Evolutionary conservation across 2,888 invertebrate genomes (phyloP), one percentile per base, ranked within the genome.

Genomic region (Apotomis turbidana): DNA sequence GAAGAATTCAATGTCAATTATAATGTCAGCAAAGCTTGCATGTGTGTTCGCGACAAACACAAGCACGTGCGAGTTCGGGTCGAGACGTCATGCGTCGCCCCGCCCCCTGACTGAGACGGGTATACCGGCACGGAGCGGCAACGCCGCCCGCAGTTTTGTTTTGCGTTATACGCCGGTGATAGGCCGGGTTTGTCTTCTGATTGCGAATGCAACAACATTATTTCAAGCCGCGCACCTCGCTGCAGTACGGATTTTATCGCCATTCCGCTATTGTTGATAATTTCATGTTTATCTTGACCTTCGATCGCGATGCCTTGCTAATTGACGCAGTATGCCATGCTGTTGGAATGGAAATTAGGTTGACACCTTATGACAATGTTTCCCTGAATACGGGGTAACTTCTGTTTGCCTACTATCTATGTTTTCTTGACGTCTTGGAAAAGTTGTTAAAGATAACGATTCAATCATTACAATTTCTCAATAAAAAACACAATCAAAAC

Each of bases 11-110:
- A 85, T 85, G 86, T 84, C 87, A 86, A 83, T 83, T 83, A 83
- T 81, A 82, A 83, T 78, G 81, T 83, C 79, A 82, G 82, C 81
- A 79, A 70, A 77, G 80, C 84, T 84, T 86, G 86, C 87, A 87
- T 90, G 90, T 90, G 90, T 89, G 87, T 87, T 80, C 87, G 88
- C 87, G 87, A 90, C 91, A 91, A 90, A 91, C 91, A 92, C 91
- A 89, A 89, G 90, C 93, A 92, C 93, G 93, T 91, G 91, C 90
- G 90, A 86, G 80, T 79, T 81, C 87, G 84, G 80, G 74, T 55
- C 80, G 86, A 92, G 90, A 91, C 90, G 87, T 89, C 90, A 89
- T 85, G 83, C 88, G 85, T 86, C 87, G 87, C 87, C 83, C 87
- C 86, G 87, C 86, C 83, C 83, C 82, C 82, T 74, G 86, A 90